A percentile compares a stretch with the other conserved stretches of the same genome.
These are phyloP conservation scores for Papilio helenus DNA, from an alignment of 1,140 invertebrate genomes.

Conservation along the genomic window DNA sequence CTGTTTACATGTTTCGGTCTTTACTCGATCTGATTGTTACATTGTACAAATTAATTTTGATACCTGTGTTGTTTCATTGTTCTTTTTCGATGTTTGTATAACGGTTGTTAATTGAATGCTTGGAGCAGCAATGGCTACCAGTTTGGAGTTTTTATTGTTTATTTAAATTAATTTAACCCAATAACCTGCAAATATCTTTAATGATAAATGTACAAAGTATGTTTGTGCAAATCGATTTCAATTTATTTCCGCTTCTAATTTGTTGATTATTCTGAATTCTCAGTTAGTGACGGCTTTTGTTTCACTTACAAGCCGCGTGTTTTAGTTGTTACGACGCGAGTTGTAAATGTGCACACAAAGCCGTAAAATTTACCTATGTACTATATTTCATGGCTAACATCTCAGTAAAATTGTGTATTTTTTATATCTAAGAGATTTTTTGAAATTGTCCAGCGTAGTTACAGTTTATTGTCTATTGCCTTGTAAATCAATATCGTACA, in stretches of 20 bases:
- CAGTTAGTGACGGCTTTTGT: background rate
- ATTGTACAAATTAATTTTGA: background rate
- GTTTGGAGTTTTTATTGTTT: background rate
- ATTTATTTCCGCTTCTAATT: background rate
- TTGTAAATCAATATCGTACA: background rate
- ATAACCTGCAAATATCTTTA: background rate
- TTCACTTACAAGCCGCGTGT: background rate
- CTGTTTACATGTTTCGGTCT: background rate
- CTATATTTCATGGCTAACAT: background rate
- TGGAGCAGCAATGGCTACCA: too few species aligned
- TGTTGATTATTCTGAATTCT: background rate
- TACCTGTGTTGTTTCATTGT: background rate
- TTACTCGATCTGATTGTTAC: conserved; percentile 4
- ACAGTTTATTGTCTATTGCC: background rate
- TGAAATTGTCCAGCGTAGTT: too few species aligned
- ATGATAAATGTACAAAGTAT: background rate
- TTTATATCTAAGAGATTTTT: too few species aligned
- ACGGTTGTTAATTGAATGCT: background rate
- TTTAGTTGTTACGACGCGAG: background rate
- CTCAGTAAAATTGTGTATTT: background rate
- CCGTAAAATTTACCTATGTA: background rate
- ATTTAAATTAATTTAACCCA: too few species aligned
- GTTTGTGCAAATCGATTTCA: background rate
- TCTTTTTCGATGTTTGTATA: background rate
- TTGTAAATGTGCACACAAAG: background rate